Evolutionary conservation across 64 coral and sea anemone genomes (phyloP), one percentile per base, ranked within the genome.

Genomic region (Montipora foliosa): DNA sequence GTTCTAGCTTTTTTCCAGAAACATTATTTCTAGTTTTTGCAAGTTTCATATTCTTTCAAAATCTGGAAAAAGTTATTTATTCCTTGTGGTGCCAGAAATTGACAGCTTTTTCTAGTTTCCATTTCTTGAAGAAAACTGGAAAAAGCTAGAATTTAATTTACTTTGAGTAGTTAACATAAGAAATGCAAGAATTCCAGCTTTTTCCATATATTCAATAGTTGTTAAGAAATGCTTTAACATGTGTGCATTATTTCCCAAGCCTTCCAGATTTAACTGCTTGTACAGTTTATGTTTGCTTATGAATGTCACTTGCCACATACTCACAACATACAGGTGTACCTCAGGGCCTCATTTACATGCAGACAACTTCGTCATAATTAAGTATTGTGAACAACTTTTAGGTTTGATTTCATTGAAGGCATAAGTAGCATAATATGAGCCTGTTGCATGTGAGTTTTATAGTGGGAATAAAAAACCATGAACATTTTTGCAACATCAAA

Each of bases 1-100:
- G 17, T 87, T 48, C 67, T 20, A 87, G 83, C 83, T 87, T 87
- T 87, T 87, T 87, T 74, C 70, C 46, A 74, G 64, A 71, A 20
- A 71, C 21, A 37, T 8, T 71, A 45, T 71, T 87, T 68, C 59
- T 47, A 87, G 83, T 87, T 49, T 87, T 87, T 45, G 64, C 64
- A 71, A 87, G 83, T n/a, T 71, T 87, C 17, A 47, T 5, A 87
- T 49, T 72, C 83, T 87, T 21, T 70, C 61, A 87, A 87, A 87
- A 87, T 20, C 83, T 87, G 19, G 83, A 87, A 87, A 79, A 79
- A 79, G 16, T 7, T 52, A 52, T 5, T 20, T 51, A 17, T 21
- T 16, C 47, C 19, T 79, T 79, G 77, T 79, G 49, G 19, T 79
- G 19, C 77, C 48, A 79, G 77, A 79, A 55, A 52, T 79, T 79